Percentiles rank a stretch among this genome's conserved stretches.
Evolutionary conservation across 2,113 vertebrate species (phyloP).

Genomic region (Vireo altiloquus): DNA sequence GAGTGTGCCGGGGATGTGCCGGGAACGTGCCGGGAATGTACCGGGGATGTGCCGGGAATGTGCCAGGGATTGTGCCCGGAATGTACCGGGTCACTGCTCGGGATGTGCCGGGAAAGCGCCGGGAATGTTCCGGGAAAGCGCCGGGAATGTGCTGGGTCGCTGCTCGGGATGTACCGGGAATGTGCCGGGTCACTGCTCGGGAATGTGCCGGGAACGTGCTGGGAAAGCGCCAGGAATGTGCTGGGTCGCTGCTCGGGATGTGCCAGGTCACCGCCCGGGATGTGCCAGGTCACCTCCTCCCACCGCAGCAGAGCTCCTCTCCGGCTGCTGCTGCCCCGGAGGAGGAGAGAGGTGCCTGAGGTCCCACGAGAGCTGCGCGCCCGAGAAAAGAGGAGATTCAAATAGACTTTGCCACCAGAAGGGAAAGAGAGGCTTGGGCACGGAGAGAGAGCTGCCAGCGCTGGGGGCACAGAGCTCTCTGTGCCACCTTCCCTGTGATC

Average conservation of each 20-base stretch:
- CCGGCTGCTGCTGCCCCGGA: not conserved
- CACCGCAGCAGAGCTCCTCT: not conserved
- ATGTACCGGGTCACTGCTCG: no score
- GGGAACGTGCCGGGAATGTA: not conserved
- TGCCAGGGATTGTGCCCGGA: no score
- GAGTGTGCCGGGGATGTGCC: no score
- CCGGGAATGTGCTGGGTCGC: fast-evolving
- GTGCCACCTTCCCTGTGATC: not conserved
- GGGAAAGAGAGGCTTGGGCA: not conserved
- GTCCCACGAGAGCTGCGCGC: fast-evolving
- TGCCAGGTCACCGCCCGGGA: fast-evolving
- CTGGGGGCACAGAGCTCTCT: not conserved
- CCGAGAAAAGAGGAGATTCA: not conserved
- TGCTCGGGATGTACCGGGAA: no score
- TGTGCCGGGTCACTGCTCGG: no score
- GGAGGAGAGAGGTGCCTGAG: not conserved
- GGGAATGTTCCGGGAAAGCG: fast-evolving
- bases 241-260: no score
- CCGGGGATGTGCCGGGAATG: no score
- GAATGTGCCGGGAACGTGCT: no score
- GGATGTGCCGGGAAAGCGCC: no score
- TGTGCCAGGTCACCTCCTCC: not conserved
- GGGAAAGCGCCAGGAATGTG: no score
- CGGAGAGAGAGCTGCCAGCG: not conserved
- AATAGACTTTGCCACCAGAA: fast-evolving